These are phyloP conservation scores for Pampusana beccarii DNA, from an alignment of 2,113 vertebrate species.

Conservation along the genomic window DNA sequence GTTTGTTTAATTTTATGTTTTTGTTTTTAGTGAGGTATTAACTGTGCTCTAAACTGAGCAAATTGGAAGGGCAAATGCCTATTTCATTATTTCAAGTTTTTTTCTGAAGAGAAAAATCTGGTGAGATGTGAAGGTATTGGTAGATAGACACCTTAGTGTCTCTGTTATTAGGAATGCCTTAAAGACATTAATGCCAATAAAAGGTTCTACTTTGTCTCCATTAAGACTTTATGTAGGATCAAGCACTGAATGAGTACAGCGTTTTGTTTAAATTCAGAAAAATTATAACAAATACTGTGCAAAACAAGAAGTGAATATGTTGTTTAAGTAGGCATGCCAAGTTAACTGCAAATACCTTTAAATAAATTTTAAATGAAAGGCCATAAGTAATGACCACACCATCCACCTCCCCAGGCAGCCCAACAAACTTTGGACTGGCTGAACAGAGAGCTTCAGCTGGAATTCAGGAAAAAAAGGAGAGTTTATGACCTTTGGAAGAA, in stretches of 20 bases:
- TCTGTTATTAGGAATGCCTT: neutral
- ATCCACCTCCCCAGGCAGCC: neutral
- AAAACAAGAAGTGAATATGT: neutral
- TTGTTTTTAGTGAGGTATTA: neutral
- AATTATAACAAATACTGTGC: neutral
- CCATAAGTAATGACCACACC: neutral
- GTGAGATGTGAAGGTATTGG: neutral
- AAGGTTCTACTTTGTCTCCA: neutral
- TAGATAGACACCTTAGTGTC: neutral
- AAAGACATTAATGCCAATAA: neutral
- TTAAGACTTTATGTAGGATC: neutral
- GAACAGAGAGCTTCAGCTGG: too few relatives aligned
- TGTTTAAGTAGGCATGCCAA: neutral
- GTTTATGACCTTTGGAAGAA: too few relatives aligned
- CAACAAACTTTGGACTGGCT: neutral
- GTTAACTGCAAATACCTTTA: neutral
- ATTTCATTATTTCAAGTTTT: neutral
- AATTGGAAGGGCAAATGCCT: neutral
- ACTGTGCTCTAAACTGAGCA: neutral
- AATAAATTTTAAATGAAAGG: neutral
- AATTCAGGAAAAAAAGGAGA: too few relatives aligned
- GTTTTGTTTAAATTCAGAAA: neutral
- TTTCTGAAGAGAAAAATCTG: neutral
- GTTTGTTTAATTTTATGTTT: neutral
- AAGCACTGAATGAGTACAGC: neutral